Base-by-base conservation (phyloP, 2,888 invertebrate genomes). In the Lithophane semibrunnea region DNA sequence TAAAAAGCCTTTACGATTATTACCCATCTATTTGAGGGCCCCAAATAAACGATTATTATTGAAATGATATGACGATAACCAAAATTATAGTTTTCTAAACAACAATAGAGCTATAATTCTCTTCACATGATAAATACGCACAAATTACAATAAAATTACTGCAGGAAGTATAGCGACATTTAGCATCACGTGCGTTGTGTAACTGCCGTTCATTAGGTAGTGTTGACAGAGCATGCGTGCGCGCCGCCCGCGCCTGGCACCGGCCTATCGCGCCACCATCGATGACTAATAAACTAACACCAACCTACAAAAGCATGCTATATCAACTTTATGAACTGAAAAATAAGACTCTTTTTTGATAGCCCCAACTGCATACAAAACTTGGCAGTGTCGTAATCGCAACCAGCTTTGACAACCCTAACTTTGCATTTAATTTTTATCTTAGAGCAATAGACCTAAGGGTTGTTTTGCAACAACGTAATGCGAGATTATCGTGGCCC, bases 171-270 rank as follows among this genome's bases (percentile, higher is more conserved):
- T 92, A 93, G 94, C 94, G 96, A 95, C 94, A 95, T 95, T 95
- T 95, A 94, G 94, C 88, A 94, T 95, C 95, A 95, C 96, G 96
- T 96, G 96, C 95, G 95, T 96, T 95, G 94, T 94, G 92, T 96
- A 96, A 96, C 95, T 94, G 95, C 94, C 96, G 96, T 96, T 95
- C 96, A 96, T 96, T 96, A 96, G 95, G 94, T 93, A 92, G 96
- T 95, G 96, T 96, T 96, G 96, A 96, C 96, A 96, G 95, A 76
- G 86, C 89, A 90, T 93, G 95, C 96, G 96, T 96, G 96, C 96
- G 96, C 96, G 96, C 96, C 95, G 94, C 92, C 93, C 93, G 94
- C 94, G 95, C 95, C 94, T 94, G 96, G 94, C 94, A 96, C 95
- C 92, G 91, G 73, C 93, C 92, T 96, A 96, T 96, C 96, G 96